Evolutionary conservation across 2,888 invertebrate genomes (phyloP).

Genomic region (Synanthedon myopaeformis): DNA sequence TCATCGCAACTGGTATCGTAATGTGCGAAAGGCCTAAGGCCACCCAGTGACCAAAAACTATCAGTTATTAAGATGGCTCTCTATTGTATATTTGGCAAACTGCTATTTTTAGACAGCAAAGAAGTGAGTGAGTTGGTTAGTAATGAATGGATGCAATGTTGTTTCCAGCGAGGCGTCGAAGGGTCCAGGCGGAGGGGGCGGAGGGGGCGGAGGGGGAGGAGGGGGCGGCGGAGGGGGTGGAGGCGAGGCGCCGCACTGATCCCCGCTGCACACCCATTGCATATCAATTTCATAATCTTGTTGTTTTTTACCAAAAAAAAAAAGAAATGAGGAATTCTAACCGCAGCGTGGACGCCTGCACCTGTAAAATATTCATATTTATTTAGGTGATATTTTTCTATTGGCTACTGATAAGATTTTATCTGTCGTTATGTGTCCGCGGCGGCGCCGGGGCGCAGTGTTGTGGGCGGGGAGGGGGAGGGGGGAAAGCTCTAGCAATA

Average conservation of each 20-base stretch:
- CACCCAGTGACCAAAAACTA: background rate
- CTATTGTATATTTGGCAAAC: no score
- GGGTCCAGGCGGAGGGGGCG: slow-evolving; percentile 18
- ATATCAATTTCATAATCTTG: slow-evolving; percentile 58
- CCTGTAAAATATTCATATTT: slow-evolving; percentile 58
- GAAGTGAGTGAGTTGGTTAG: background rate
- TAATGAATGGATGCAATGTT: background rate
- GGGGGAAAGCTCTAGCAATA: slow-evolving; percentile 65
- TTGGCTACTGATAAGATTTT: slow-evolving; percentile 68
- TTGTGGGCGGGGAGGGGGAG: slow-evolving; percentile 34
- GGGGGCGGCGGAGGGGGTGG: slow-evolving; percentile 10
- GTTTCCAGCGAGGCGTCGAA: slow-evolving; percentile 37
- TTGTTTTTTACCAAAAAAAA: slow-evolving; percentile 58
- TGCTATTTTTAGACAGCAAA: no score
- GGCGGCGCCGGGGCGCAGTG: slow-evolving; percentile 42
- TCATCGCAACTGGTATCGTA: no score
- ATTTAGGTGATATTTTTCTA: slow-evolving; percentile 71
- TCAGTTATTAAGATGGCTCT: no score
- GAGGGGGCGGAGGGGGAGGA: slow-evolving; percentile 8
- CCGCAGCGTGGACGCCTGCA: slow-evolving; percentile 25
- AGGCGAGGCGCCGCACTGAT: slow-evolving; percentile 40
- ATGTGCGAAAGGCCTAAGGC: background rate
- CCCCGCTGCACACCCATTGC: slow-evolving; percentile 26
- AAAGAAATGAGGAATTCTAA: slow-evolving; percentile 43
- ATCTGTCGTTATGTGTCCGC: slow-evolving; percentile 53